A percentile compares a stretch with the other conserved stretches of the same genome.
These are phyloP conservation scores for Hoplostethus atlanticus DNA, from an alignment of 2,797 vertebrate species.

Conservation along the genomic window DNA sequence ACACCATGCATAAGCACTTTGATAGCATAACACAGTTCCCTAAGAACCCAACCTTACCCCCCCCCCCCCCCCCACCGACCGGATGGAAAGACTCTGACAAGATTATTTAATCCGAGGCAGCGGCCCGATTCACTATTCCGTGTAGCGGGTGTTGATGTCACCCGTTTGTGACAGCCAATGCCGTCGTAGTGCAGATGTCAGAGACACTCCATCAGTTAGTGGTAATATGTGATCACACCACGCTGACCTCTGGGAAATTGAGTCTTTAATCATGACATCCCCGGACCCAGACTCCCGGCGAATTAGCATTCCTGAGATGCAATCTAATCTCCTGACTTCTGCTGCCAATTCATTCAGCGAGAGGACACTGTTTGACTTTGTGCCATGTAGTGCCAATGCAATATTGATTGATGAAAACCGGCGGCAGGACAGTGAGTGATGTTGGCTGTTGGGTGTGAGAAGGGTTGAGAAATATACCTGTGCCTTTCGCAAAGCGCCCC, in stretches of 20 bases:
- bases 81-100: conserved; percentile 30
- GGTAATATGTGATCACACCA: conserved; percentile 71
- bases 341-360: conserved; percentile 55
- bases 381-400: conserved; percentile 60
- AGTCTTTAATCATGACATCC: conserved; percentile 79
- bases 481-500: neutral
- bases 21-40: conserved; percentile 42
- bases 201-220: conserved; percentile 71
- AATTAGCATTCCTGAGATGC: conserved; percentile 77
- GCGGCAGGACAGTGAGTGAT: conserved; percentile 37
- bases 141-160: conserved; percentile 23
- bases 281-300: conserved; percentile 39
- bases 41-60: neutral
- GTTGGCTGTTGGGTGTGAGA: conserved; percentile 32
- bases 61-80: neutral
- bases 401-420: conserved; percentile 68
- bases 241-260: conserved; percentile 79
- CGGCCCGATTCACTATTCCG: neutral
- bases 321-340: conserved; percentile 61
- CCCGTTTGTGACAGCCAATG: conserved; percentile 34
- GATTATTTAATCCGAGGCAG: conserved; percentile 44
- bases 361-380: conserved; percentile 75
- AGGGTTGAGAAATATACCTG: neutral
- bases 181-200: conserved; percentile 60
- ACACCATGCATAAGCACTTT: conserved; percentile 48